phyloP scores from a whole-genome alignment of 1,140 invertebrate genomes.

The Manduca sexta region DNA sequence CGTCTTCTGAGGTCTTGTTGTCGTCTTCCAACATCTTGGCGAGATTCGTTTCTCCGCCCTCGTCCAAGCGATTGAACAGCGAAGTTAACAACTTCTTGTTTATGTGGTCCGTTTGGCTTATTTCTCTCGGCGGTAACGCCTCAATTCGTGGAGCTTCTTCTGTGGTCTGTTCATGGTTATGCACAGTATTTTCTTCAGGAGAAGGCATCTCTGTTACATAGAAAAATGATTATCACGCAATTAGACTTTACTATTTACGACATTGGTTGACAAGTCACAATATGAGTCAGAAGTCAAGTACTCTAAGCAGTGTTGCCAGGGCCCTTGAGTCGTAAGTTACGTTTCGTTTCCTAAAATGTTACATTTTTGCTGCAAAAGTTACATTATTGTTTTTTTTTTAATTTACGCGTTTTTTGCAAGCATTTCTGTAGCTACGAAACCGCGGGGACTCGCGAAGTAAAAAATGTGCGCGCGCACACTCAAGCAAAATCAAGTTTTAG shows the following conservation, averaged over 20 bases:
- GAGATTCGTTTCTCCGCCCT: conserved; percentile 42
- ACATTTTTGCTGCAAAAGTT: no score
- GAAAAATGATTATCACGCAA: background rate
- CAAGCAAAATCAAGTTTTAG: no score
- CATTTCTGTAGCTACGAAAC: no score
- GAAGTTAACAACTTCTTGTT: conserved; percentile 77
- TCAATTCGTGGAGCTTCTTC: conserved; percentile 4
- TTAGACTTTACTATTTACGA: background rate
- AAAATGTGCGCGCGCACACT: no score
- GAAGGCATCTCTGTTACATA: conserved; percentile 36
- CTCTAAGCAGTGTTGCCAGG: no score
- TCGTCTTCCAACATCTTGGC: conserved; percentile 54
- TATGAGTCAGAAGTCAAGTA: no score
- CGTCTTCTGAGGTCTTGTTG: conserved; percentile 31
- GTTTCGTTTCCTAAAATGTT: no score
- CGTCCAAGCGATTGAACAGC: conserved; percentile 75
- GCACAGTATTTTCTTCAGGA: conserved; percentile 31
- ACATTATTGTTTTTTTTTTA: no score
- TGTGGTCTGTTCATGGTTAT: conserved; percentile 19
- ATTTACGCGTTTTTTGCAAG: no score
- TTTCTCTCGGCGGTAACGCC: conserved; percentile 58
- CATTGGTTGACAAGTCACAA: background rate
- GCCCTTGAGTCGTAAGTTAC: no score
- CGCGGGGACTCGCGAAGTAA: no score
- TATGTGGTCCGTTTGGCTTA: conserved; percentile 76